These are phyloP conservation scores for Odontophorus gujanensis DNA, from an alignment of 2,113 vertebrate genomes.

Conservation along the genomic window DNA sequence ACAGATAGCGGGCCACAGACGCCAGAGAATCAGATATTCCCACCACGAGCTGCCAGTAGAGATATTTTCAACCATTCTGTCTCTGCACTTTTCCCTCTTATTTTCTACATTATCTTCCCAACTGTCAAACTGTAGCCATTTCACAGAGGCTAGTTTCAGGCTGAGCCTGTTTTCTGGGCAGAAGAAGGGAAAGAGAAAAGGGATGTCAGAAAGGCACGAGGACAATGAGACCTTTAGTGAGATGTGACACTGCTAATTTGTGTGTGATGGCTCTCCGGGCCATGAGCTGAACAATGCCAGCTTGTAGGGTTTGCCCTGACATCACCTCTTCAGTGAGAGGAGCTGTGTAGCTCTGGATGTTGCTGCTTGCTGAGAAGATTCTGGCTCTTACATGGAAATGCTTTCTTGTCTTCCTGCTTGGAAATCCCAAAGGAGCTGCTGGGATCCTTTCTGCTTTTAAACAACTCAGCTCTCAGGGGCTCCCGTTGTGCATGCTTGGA, in stretches of 20 bases:
- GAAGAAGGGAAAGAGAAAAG: not conserved
- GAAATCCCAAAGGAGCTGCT: conserved; percentile 32
- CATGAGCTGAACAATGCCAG: not conserved
- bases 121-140: not conserved
- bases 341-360: not conserved
- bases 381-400: not conserved
- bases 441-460: conserved; percentile 11
- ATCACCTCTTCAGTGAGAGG: conserved; percentile 14
- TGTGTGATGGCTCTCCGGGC: not conserved
- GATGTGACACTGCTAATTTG: conserved; percentile 35
- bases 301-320: not conserved
- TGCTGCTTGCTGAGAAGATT: not conserved
- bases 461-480: not conserved
- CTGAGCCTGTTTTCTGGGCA: not conserved
- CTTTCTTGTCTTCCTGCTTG: not conserved
- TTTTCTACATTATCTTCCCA: not conserved
- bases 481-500: not conserved
- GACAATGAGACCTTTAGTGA: not conserved
- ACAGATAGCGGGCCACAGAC: not conserved
- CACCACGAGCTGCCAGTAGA: not conserved
- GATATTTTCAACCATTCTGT: not conserved
- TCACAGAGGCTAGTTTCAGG: not conserved
- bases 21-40: not conserved
- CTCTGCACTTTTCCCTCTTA: not conserved
- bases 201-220: not conserved